Conservation (phyloP, 2,113 vertebrate species). For the Leucoraja erinaceus region DNA sequence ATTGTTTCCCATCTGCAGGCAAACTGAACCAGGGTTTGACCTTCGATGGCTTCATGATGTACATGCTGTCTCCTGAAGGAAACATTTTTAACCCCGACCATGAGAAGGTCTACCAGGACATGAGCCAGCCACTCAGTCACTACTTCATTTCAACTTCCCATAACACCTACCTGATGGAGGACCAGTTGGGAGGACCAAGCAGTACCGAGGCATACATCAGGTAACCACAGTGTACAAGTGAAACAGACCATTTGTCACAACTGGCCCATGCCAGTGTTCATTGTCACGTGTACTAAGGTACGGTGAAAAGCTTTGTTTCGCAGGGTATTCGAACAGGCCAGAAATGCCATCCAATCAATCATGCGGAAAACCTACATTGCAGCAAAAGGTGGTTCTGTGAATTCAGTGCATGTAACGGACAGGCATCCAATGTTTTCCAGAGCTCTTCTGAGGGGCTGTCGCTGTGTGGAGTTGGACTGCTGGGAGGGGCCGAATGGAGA, state of each 20-base stretch:
- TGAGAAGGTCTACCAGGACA: constrained; percentile 73
- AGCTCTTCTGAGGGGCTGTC: constrained; percentile 83
- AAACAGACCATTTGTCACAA: not conserved
- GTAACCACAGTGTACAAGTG: constrained; percentile 48
- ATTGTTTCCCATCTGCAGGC: constrained; percentile 54
- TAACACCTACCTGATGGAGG: constrained; percentile 89
- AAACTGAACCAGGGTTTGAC: constrained; percentile 79
- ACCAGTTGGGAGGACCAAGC: constrained; percentile 81
- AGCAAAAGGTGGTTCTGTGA: not conserved
- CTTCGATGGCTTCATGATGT: constrained; percentile 88
- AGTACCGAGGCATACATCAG: constrained; percentile 90
- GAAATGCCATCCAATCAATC: no score
- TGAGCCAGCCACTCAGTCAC: constrained; percentile 77
- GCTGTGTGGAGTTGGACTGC: constrained; percentile 94
- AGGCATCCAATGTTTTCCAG: constrained; percentile 50
- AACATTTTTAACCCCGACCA: constrained; percentile 74
- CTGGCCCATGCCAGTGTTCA: not conserved
- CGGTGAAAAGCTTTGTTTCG: no score
- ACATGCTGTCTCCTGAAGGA: constrained; percentile 79
- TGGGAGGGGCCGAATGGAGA: constrained; percentile 89
- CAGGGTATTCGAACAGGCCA: no score
- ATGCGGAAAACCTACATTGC: not conserved
- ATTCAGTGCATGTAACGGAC: constrained; percentile 5
- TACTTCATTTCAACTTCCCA: constrained; percentile 96
- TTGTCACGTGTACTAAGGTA: no score